These are phyloP conservation scores for Phaethornis superciliosus DNA, from an alignment of 2,113 vertebrate species.

Conservation along the genomic window DNA sequence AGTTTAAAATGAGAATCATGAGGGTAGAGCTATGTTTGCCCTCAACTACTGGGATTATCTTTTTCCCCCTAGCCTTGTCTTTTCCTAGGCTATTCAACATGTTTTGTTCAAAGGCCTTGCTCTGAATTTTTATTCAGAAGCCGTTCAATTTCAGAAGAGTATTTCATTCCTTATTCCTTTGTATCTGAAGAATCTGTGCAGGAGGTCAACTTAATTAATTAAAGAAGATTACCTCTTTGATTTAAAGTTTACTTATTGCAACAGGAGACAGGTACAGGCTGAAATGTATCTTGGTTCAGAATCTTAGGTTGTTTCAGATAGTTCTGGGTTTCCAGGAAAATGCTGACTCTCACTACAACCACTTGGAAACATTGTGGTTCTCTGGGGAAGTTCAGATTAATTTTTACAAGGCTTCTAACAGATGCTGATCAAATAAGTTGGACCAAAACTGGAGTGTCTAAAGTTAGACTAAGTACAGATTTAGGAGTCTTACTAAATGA, in stretches of 20 bases:
- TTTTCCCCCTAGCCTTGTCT: neutral
- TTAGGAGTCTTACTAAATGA: conserved; percentile 59
- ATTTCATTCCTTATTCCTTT: neutral
- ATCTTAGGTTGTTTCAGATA: neutral
- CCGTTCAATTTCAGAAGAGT: neutral
- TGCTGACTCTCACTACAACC: neutral
- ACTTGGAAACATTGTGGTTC: neutral
- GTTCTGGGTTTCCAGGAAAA: conserved; percentile 3
- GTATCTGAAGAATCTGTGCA: neutral
- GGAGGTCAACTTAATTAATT: conserved; percentile 29
- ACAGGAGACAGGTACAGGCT: neutral
- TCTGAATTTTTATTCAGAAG: neutral
- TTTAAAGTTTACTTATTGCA: neutral
- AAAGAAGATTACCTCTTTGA: conserved; percentile 1
- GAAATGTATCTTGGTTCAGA: neutral
- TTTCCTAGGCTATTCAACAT: neutral
- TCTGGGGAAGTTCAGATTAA: neutral
- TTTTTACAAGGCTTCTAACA: neutral
- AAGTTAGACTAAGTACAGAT: conserved; percentile 60
- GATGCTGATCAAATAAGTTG: conserved; percentile 14
- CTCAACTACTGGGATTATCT: neutral
- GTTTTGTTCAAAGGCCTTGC: neutral
- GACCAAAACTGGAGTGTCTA: conserved; percentile 41
- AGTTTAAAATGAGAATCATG: neutral
- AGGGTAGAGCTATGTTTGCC: neutral